Evolutionary conservation across 1,140 invertebrate genomes (phyloP).

Genomic region (Bombus superbus): DNA sequence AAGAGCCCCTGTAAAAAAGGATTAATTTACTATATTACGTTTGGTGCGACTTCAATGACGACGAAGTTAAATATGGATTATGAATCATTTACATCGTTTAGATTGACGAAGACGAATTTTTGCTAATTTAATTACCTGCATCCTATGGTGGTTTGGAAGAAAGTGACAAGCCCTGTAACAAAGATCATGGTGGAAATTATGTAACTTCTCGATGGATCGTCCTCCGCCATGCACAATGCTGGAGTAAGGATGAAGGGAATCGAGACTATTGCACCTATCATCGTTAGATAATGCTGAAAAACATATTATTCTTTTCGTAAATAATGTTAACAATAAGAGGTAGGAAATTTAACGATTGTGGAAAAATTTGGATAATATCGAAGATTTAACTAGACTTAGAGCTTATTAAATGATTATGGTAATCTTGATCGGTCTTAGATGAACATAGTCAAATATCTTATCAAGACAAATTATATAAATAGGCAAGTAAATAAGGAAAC

Average conservation of each 20-base stretch:
- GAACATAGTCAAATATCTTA: not conserved
- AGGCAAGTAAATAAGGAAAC: not conserved
- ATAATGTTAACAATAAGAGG: not conserved
- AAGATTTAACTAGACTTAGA: not conserved
- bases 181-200: slow-evolving; percentile 95
- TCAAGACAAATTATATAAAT: slow-evolving; percentile 6
- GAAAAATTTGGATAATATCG: not conserved
- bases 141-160: slow-evolving; percentile 91
- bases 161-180: slow-evolving; percentile 92
- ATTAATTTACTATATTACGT: no score
- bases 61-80: not conserved
- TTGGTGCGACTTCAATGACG: no score
- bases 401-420: no score
- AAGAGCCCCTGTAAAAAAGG: not conserved
- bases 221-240: slow-evolving; percentile 91
- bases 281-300: slow-evolving; percentile 92
- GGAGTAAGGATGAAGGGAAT: slow-evolving; percentile 93
- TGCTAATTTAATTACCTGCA: slow-evolving; percentile 85
- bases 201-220: slow-evolving; percentile 90
- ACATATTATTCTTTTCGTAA: slow-evolving; percentile 11
- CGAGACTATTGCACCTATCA: slow-evolving; percentile 93
- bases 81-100: not conserved
- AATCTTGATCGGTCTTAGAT: not conserved
- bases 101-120: not conserved
- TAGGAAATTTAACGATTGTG: not conserved